Evolutionary conservation across 1,140 invertebrate species (phyloP), one percentile per base, ranked within the genome.

Genomic region (Drosophila ercepeae): DNA sequence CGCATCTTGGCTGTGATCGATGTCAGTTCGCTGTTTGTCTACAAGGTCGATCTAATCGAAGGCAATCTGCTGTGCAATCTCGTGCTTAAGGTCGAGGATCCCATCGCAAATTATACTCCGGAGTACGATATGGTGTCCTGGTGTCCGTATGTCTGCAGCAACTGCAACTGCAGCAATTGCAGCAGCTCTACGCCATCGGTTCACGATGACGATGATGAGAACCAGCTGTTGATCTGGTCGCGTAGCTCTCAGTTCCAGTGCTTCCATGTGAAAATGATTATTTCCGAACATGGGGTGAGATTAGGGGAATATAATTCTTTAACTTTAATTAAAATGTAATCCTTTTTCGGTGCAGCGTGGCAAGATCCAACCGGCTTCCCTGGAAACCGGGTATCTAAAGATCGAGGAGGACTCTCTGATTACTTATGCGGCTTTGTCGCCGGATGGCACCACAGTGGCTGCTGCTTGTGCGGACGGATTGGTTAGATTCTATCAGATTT

Each of bases 401-500:
- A 95, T 96, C 41, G 92, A 92, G 55, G 93, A 95, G 69, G 95
- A 96, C 91, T 92, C 94, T 65, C 92, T 94, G n/a, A 95, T 98
- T 32, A 93, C 96, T 3, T 96, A 97, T 92, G 97, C 97, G 16
- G 94, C 96, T 11, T 97, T 99, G 91, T 97, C 97, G 48, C 97
- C 97, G 0, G 97, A 99, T 93, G 97, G 97, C 11, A 97, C 96
- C 21, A 97, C 97, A 1, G 93, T 99, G 34, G 97, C 97, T 3
- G 97, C 97, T 21, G 97, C 97, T 4, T 96, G 95, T 90, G 91
- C 93, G 0, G 97, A 98, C 92, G 98, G 97, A 54, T 93, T 95
- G 86, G 95, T 98, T 1, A 97, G 97, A 91, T 99, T 99, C 92
- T 98, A 97, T 91, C 97, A 98, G 92, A 95, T 96, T 60, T 90